A percentile compares a stretch with the other conserved stretches of the same genome.
These are phyloP conservation scores for Ophioninae sp. DNA, from an alignment of 2,888 invertebrate species.

Conservation along the genomic window DNA sequence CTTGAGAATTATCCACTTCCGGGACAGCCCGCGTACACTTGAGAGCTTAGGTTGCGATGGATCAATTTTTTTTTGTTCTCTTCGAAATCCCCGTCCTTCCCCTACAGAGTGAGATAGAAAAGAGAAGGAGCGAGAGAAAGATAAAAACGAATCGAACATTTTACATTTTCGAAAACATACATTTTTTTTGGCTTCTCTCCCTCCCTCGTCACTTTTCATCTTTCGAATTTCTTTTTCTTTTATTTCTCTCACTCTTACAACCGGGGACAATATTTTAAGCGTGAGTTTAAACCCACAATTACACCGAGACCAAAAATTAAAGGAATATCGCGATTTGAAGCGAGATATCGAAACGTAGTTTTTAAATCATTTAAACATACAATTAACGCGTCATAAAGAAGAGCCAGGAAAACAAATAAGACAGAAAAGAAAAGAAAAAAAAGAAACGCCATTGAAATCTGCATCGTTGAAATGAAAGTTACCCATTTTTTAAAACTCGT, in stretches of 20 bases:
- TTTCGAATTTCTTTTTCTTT: conserved; percentile 33
- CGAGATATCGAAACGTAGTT: conserved; percentile 59
- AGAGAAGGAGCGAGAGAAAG: neutral
- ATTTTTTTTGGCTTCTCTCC: conserved; percentile 20
- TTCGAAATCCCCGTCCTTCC: neutral
- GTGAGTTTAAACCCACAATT: conserved; percentile 71
- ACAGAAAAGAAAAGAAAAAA: conserved; percentile 11
- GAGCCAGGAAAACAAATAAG: conserved; percentile 5
- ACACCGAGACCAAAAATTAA: conserved; percentile 79
- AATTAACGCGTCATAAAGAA: conserved; percentile 21
- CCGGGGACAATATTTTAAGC: conserved; percentile 79
- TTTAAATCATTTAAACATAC: conserved; percentile 54
- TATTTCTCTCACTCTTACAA: conserved; percentile 69
- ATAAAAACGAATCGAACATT: neutral
- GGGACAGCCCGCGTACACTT: conserved; percentile 5
- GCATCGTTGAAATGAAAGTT: too few species aligned
- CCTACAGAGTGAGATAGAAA: conserved; percentile 7
- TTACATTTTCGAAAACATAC: neutral
- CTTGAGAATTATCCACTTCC: neutral
- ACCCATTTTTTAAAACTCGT: too few species aligned
- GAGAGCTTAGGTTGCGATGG: conserved; percentile 21
- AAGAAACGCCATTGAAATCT: neutral
- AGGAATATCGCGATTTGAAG: conserved; percentile 71
- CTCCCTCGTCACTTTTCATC: conserved; percentile 39
- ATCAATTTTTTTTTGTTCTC: conserved; percentile 42